Evolutionary conservation across 2,113 vertebrate species (phyloP).

Genomic region (Ciconia maguari): DNA sequence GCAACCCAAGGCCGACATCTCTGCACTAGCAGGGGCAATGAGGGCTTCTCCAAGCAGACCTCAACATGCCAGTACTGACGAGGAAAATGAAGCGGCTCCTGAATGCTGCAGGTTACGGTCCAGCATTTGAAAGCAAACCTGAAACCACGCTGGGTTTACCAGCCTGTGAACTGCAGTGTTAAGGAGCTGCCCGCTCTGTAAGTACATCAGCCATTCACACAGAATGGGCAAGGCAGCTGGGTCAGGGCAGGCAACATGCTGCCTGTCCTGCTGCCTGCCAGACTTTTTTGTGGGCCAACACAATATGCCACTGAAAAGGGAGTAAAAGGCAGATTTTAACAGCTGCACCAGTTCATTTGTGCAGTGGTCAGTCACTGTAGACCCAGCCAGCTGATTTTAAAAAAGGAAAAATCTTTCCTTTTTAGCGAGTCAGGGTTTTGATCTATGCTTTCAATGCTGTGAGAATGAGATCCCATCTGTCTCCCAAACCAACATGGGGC

Average conservation of each 20-base stretch:
- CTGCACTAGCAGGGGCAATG: not conserved
- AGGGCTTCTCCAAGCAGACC: not conserved
- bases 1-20: not conserved
- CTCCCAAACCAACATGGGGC: not conserved
- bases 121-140: not conserved
- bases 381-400: not conserved
- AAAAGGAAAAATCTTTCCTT: not conserved
- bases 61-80: not conserved
- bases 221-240: not conserved
- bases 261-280: not conserved
- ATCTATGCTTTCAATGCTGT: not conserved
- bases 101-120: not conserved
- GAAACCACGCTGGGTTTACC: not conserved
- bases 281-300: not conserved
- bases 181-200: not conserved
- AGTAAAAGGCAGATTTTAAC: not conserved
- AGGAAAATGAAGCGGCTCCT: not conserved
- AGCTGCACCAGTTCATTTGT: not conserved
- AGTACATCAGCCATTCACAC: not conserved
- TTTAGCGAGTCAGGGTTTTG: not conserved
- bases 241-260: not conserved
- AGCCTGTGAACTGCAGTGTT: not conserved
- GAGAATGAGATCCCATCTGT: not conserved
- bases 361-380: not conserved
- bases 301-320: not conserved